These are phyloP conservation scores for Verasper variegatus DNA, from an alignment of 2,113 vertebrate species.

Conservation along the genomic window DNA sequence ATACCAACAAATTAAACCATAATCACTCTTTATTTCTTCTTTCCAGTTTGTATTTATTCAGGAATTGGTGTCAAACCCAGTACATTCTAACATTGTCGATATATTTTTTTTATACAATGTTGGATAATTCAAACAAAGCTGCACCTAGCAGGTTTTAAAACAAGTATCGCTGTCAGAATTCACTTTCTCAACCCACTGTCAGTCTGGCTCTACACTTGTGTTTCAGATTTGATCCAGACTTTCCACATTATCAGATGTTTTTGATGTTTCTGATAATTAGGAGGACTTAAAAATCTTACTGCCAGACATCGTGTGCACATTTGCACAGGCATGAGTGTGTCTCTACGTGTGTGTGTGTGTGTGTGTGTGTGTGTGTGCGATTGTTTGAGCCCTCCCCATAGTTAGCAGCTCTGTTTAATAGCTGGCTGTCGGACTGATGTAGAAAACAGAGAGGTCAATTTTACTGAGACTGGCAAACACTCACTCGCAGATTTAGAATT, in stretches of 20 bases:
- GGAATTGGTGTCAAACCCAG: background rate
- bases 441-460: conserved; percentile 62
- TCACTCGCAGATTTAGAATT: conserved; percentile 37
- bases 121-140: background rate
- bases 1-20: no score
- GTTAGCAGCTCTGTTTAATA: conserved; percentile 50
- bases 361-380: background rate
- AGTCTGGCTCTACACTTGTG: background rate
- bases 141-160: background rate
- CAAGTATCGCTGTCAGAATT: background rate
- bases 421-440: conserved; percentile 40
- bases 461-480: conserved; percentile 43
- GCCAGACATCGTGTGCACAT: background rate
- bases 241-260: conserved; percentile 4
- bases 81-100: no score
- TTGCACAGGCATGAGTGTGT: conserved; percentile 2
- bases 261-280: conserved; percentile 7
- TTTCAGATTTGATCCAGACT: background rate
- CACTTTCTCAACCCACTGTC: background rate
- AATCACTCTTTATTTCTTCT: no score
- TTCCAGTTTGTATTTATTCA: background rate
- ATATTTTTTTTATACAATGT: no score
- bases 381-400: conserved; percentile 19
- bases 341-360: background rate
- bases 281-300: background rate